Percentiles rank a stretch among this genome's conserved stretches.
Evolutionary conservation across 2,797 vertebrate species (phyloP).

Genomic region (Molossus alvarezi): DNA sequence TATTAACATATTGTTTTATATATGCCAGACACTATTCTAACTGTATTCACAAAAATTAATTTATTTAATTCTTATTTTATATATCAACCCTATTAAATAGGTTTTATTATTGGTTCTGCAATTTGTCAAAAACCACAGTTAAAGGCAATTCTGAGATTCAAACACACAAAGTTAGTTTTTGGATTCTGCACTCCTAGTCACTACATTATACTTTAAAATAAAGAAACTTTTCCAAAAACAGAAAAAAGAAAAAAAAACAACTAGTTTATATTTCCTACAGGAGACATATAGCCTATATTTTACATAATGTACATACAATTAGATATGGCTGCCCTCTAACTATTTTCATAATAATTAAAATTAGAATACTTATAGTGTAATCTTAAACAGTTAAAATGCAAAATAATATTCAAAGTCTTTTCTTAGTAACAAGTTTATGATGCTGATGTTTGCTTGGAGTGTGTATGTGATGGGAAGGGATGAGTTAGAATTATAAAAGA

Average conservation of each 20-base stretch:
- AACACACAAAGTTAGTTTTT: background rate
- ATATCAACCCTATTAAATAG: background rate
- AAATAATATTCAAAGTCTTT: slow-evolving; percentile 60
- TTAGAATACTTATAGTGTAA: background rate
- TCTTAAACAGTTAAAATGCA: background rate
- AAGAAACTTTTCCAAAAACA: background rate
- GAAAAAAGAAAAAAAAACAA: background rate
- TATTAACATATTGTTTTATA: background rate
- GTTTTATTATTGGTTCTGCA: background rate
- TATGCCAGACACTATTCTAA: background rate
- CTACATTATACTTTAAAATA: background rate
- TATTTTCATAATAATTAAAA: background rate
- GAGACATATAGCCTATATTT: background rate
- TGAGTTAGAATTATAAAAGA: slow-evolving; percentile 52
- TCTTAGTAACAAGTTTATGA: slow-evolving; percentile 26
- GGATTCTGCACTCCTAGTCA: background rate
- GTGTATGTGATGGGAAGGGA: rapidly evolving
- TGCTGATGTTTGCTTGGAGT: background rate
- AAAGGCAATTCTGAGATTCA: background rate
- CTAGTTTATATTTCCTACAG: background rate
- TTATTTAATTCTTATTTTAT: background rate
- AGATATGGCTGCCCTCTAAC: background rate
- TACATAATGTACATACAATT: background rate
- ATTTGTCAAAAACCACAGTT: background rate
- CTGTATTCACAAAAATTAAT: background rate